Evolutionary conservation across 2,113 vertebrate species (phyloP).

Genomic region (Mystacornis crossleyi): DNA sequence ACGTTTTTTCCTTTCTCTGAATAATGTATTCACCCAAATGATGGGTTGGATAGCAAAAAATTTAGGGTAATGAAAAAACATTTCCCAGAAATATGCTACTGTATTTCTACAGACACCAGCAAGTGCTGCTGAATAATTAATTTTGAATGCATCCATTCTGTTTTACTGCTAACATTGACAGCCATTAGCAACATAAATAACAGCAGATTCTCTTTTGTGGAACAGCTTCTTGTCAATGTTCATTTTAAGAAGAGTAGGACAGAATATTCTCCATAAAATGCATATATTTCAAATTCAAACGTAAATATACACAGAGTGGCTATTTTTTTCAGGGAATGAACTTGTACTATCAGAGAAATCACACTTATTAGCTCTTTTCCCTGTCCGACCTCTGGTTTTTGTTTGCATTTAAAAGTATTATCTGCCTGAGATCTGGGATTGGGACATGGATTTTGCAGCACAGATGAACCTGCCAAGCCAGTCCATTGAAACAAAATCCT

Average conservation of each 20-base stretch:
- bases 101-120: slow-evolving; percentile 1
- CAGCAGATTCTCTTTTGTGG: neutral
- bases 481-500: neutral
- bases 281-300: neutral
- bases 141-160: slow-evolving; percentile 16
- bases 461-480: neutral
- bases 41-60: neutral
- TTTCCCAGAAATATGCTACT: neutral
- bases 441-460: neutral
- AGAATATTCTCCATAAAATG: neutral
- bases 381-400: neutral
- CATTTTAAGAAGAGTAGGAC: neutral
- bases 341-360: neutral
- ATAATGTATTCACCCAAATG: neutral
- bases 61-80: neutral
- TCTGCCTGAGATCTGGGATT: neutral
- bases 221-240: neutral
- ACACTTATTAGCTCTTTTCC: neutral
- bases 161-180: neutral
- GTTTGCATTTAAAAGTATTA: neutral
- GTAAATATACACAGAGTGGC: neutral
- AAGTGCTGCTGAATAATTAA: slow-evolving; percentile 43
- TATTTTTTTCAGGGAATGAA: neutral
- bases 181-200: slow-evolving; percentile 18
- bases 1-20: neutral